phyloP scores from a whole-genome alignment of 2,797 vertebrate genomes.

The Pangasius mekongensis region DNA sequence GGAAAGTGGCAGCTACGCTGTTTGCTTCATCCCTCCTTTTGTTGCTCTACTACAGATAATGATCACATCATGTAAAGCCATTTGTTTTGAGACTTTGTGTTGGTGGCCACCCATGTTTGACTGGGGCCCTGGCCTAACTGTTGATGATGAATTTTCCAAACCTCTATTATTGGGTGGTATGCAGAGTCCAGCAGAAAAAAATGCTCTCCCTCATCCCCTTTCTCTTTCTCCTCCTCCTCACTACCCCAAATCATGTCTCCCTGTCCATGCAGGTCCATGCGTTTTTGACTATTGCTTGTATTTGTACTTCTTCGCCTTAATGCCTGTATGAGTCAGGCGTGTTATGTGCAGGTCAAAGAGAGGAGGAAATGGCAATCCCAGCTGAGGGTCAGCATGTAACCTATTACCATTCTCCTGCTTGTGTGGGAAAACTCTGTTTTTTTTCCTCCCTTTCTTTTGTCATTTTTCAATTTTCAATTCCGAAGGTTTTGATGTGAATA shows the following conservation, averaged over 20 bases:
- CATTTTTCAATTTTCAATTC: neutral
- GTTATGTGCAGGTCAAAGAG: slow-evolving; percentile 75
- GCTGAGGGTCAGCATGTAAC: slow-evolving; percentile 70
- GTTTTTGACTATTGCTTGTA: slow-evolving; percentile 55
- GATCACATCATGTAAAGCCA: slow-evolving; percentile 74
- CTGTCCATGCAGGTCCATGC: slow-evolving; percentile 16
- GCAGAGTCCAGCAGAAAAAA: slow-evolving; percentile 42
- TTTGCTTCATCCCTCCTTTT: slow-evolving; percentile 52
- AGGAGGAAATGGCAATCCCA: slow-evolving; percentile 83
- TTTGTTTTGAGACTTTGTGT: slow-evolving; percentile 70
- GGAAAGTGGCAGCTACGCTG: slow-evolving; percentile 63
- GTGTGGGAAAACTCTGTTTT: slow-evolving; percentile 47
- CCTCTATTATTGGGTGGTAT: slow-evolving; percentile 65
- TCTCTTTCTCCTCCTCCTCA: neutral
- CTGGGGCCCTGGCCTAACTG: slow-evolving; percentile 61
- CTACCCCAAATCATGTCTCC: neutral
- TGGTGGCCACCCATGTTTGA: slow-evolving; percentile 80
- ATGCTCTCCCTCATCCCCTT: neutral
- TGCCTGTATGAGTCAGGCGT: slow-evolving; percentile 77
- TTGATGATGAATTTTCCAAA: slow-evolving; percentile 88
- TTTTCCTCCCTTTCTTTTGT: neutral
- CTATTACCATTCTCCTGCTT: slow-evolving; percentile 66
- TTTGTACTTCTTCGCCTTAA: slow-evolving; percentile 85
- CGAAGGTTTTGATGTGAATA: neutral
- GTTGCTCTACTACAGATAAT: slow-evolving; percentile 64